phyloP scores from a whole-genome alignment of 2,113 vertebrate genomes.

The Campylomormyrus numenius region DNA sequence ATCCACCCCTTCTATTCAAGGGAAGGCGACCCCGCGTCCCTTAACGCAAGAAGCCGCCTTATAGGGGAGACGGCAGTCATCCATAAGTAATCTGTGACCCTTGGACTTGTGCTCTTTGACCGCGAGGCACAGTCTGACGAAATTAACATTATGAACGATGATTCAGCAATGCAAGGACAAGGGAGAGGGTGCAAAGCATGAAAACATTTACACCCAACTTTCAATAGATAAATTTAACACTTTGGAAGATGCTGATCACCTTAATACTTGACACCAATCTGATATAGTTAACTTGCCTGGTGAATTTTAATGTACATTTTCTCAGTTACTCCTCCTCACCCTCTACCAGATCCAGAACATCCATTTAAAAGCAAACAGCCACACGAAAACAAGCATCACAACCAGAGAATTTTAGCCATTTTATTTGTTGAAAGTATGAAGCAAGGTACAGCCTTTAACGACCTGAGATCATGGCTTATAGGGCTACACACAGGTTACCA shows the following conservation, averaged over 20 bases:
- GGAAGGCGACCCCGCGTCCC: background rate
- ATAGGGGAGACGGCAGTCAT: background rate
- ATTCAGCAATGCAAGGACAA: background rate
- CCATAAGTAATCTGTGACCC: background rate
- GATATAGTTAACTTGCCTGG: background rate
- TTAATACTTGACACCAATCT: background rate
- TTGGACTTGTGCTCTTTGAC: background rate
- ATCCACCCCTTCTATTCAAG: background rate
- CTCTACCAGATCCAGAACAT: background rate
- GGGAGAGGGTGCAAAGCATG: background rate
- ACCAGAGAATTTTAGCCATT: background rate
- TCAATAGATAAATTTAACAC: background rate
- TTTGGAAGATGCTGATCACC: background rate
- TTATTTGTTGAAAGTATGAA: background rate
- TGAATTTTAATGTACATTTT: background rate
- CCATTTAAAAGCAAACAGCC: background rate
- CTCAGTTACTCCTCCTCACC: background rate
- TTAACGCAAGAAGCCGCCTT: background rate
- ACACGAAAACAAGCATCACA: background rate
- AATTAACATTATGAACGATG: background rate
- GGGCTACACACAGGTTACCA: background rate
- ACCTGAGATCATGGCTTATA: conserved; percentile 12
- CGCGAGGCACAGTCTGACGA: background rate
- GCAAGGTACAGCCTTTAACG: background rate
- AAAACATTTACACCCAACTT: background rate